A percentile compares a stretch with the other conserved stretches of the same genome.
phyloP scores from a whole-genome alignment of 2,888 invertebrate species.

The Phortica magna region DNA sequence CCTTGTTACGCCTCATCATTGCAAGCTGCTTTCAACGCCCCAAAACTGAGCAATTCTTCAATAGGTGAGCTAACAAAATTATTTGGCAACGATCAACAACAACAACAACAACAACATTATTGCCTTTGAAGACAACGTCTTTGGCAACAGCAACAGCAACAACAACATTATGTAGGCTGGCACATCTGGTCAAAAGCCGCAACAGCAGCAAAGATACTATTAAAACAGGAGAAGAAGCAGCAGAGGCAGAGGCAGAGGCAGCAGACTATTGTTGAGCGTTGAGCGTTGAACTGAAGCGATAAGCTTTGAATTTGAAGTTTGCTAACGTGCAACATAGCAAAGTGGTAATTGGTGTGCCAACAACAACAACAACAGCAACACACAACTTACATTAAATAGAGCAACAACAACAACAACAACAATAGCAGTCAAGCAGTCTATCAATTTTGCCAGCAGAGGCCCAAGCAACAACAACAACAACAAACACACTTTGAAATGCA shows the following conservation, averaged over 20 bases:
- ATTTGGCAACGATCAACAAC: too few relatives aligned
- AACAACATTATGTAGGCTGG: conserved; percentile 30
- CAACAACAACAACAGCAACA: conserved; percentile 11
- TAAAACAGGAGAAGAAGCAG: not conserved
- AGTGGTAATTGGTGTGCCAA: conserved; percentile 5
- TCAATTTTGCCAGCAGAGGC: not conserved
- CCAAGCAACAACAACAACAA: not conserved
- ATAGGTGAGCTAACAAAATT: too few relatives aligned
- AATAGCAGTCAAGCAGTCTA: not conserved
- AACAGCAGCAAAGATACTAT: too few relatives aligned
- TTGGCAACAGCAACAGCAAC: too few relatives aligned
- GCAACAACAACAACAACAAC: conserved; percentile 9
- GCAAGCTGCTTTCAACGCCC: too few relatives aligned
- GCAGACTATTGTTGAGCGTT: not conserved
- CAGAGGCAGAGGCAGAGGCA: conserved; percentile 7
- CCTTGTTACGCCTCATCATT: conserved; percentile 51
- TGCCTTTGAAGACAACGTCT: too few relatives aligned
- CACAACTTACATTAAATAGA: not conserved
- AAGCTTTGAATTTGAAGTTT: conserved; percentile 7
- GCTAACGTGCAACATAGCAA: conserved; percentile 5
- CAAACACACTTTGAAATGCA: not conserved
- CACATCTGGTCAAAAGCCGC: too few relatives aligned
- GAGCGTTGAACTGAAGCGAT: not conserved
- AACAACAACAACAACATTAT: too few relatives aligned
- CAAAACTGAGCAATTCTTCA: too few relatives aligned